phyloP scores from a whole-genome alignment of 2,888 invertebrate genomes.

The Ormyrus labotus region DNA sequence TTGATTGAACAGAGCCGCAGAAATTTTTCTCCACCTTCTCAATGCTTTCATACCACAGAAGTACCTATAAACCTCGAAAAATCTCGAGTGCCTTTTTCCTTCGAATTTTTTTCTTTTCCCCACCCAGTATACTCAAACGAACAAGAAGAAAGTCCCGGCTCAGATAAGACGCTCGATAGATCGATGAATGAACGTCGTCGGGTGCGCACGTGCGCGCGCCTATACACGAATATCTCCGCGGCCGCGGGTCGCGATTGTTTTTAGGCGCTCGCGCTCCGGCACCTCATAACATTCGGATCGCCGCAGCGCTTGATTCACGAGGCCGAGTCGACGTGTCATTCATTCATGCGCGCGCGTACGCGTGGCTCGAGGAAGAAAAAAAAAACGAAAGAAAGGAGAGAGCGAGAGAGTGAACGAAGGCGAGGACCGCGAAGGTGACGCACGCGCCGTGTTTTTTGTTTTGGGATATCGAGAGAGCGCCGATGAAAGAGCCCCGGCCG shows the following conservation, averaged over 20 bases:
- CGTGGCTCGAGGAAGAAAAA: not conserved
- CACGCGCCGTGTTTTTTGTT: slow-evolving; percentile 45
- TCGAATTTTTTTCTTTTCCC: no score
- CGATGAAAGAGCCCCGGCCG: slow-evolving; percentile 25
- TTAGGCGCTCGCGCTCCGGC: slow-evolving; percentile 1
- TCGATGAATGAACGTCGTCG: slow-evolving; percentile 15
- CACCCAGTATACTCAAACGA: no score
- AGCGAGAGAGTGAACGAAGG: no score
- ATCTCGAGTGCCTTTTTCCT: no score
- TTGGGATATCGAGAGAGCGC: not conserved
- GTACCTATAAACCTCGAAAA: no score
- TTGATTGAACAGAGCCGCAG: not conserved
- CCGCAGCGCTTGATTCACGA: slow-evolving; percentile 31
- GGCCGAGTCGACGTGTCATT: not conserved
- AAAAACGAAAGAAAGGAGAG: not conserved
- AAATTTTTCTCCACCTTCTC: no score
- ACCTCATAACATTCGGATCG: slow-evolving; percentile 11
- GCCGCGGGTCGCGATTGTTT: slow-evolving; percentile 23
- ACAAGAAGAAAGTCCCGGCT: no score
- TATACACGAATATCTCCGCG: not conserved
- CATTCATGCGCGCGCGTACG: not conserved
- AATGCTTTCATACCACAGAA: no score
- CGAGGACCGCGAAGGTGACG: slow-evolving; percentile 28
- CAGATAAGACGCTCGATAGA: not conserved
- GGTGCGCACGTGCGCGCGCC: slow-evolving; percentile 15